Evolutionary conservation across 2,797 vertebrate species (phyloP), one percentile per base, ranked within the genome.

Genomic region (Delichon dasypus): DNA sequence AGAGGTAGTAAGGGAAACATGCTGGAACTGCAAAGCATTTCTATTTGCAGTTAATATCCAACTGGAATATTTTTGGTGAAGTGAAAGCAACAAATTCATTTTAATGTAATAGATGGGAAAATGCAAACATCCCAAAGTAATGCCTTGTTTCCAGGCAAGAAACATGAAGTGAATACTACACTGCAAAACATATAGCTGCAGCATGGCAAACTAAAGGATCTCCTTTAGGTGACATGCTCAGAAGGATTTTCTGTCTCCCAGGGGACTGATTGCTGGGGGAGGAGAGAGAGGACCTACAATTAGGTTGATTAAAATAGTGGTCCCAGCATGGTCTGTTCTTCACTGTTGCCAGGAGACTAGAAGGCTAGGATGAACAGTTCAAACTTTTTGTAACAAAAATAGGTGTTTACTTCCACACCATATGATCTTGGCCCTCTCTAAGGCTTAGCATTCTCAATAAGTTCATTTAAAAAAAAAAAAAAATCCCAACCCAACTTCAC

Each of bases 261-360:
- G 83, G 76, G 90, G 74, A 71, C 71, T 94, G 94, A 95, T 89
- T 94, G 88, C 89, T 65, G 57, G 65, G 71, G 53, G 72, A 95
- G 74, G 81, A 92, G 74, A 82, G 71, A 92, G 87, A 88, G 75
- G 93, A 93, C 86, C 84, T 93, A 83, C 81, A 95, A 96, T 94
- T 94, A 92, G 11, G 65, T 77, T 95, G 87, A 97, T 95, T 95
- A 95, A 95, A 97, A 90, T 80, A 93, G 92, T 94, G 94, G 95
- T 94, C 93, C 86, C 89, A 83, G 78, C 79, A 68, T 93, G 86
- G 88, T 87, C 84, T 90, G 74, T 92, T 97, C 86, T 85, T 91
- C 58, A 29, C 75, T 77, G 96, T 95, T 97, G 92, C 94, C 92
- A 95, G 92, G 95, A 95, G 78, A 96, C 95, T 89, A 75, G 86